phyloP scores from a whole-genome alignment of 2,888 invertebrate species.

The Plagiodera versicolora region DNA sequence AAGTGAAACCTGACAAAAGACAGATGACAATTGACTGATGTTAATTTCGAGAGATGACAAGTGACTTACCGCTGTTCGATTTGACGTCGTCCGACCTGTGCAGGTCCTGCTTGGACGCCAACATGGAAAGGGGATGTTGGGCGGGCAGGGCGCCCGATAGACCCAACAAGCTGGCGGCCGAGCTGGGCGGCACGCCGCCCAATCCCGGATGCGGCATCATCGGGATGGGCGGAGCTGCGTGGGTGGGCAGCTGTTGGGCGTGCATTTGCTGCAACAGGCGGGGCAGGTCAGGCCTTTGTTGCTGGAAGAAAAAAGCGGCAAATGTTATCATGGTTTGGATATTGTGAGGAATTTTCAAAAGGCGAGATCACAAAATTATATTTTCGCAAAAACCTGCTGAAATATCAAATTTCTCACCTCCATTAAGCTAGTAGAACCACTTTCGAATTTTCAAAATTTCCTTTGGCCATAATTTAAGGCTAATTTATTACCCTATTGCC shows the following conservation, averaged over 20 bases:
- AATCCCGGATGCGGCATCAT: constrained; percentile 71
- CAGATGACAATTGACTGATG: background rate
- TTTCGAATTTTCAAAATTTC: too few species aligned
- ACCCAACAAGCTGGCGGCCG: constrained; percentile 63
- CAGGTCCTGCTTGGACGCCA: constrained; percentile 76
- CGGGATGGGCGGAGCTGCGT: constrained; percentile 72
- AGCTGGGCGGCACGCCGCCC: constrained; percentile 58
- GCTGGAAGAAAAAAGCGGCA: constrained; percentile 58
- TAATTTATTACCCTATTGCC: too few species aligned
- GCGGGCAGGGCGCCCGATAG: constrained; percentile 66
- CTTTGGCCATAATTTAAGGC: too few species aligned
- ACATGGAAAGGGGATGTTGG: constrained; percentile 75
- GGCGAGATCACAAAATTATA: too few species aligned
- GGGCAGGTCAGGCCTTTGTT: constrained; percentile 83
- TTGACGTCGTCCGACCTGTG: constrained; percentile 77
- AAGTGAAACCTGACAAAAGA: background rate
- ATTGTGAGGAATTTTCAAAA: too few species aligned
- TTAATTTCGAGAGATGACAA: too few species aligned
- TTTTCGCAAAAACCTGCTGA: too few species aligned
- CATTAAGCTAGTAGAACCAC: too few species aligned
- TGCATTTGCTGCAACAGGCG: constrained; percentile 90
- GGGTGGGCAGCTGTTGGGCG: constrained; percentile 79
- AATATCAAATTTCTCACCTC: too few species aligned
- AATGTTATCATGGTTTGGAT: too few species aligned
- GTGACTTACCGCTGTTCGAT: constrained; percentile 71